Evolutionary conservation across 1,140 invertebrate species (phyloP).

Genomic region (Musca vetustissima): DNA sequence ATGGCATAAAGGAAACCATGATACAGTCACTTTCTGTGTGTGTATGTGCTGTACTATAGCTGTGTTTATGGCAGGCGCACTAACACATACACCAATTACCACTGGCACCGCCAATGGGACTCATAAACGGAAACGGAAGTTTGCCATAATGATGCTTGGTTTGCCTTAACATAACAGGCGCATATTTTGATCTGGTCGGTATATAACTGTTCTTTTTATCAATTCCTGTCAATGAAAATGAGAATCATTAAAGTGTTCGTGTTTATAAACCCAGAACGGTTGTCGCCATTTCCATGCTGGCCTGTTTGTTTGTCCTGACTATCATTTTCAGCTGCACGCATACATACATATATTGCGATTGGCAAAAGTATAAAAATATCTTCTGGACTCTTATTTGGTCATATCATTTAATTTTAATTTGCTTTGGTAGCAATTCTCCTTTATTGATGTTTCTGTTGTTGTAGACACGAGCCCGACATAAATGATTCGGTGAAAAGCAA

Average conservation of each 20-base stretch:
- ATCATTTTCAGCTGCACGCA: no score
- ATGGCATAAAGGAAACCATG: neutral
- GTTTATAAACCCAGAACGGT: no score
- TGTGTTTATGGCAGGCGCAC: neutral
- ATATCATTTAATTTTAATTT: no score
- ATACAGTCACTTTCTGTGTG: no score
- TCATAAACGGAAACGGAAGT: constrained; percentile 28
- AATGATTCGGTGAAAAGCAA: neutral
- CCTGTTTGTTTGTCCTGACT: no score
- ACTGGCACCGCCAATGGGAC: constrained; percentile 11
- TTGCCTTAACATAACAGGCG: constrained; percentile 7
- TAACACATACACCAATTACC: constrained; percentile 2
- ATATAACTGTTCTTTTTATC: constrained; percentile 5
- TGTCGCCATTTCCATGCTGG: no score
- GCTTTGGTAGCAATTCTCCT: neutral
- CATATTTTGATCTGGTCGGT: no score
- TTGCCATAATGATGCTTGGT: constrained; percentile 24
- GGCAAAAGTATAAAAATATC: no score
- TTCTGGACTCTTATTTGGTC: no score
- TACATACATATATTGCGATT: no score
- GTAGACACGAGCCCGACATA: neutral
- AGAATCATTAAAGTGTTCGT: no score
- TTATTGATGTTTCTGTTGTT: neutral
- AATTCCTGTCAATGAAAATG: constrained; percentile 15
- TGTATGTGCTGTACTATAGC: no score